These are phyloP conservation scores for Calliopsis andreniformis DNA, from an alignment of 1,140 invertebrate species.

Conservation along the genomic window DNA sequence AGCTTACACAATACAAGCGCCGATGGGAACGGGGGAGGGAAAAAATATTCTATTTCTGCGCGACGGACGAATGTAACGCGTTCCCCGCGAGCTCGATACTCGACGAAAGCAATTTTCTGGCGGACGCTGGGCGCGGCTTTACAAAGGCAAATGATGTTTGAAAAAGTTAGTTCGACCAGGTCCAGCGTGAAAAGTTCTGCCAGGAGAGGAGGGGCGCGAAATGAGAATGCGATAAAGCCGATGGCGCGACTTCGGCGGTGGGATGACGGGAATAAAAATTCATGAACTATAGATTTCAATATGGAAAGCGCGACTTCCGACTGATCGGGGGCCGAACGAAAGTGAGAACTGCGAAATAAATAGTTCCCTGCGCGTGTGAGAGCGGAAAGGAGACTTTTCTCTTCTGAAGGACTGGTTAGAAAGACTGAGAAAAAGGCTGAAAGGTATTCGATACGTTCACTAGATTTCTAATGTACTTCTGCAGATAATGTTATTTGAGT, in stretches of 20 bases:
- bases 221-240: slow-evolving; percentile 29
- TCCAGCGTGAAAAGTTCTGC: slow-evolving; percentile 28
- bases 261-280: slow-evolving; percentile 34
- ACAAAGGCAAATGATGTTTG: slow-evolving; percentile 60
- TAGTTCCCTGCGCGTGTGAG: slow-evolving; percentile 3
- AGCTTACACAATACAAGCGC: slow-evolving; percentile 35
- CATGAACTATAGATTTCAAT: slow-evolving; percentile 51
- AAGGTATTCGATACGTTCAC: too few relatives aligned
- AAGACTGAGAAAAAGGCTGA: too few relatives aligned
- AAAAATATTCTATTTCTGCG: slow-evolving; percentile 5
- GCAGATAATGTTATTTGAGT: too few relatives aligned
- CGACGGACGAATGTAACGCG: slow-evolving; percentile 56
- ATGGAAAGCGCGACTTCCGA: slow-evolving; percentile 15
- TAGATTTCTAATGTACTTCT: too few relatives aligned
- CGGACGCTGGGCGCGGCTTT: slow-evolving; percentile 31
- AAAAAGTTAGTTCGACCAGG: slow-evolving; percentile 35
- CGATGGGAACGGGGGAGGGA: neutral
- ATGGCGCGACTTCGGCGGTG: neutral
- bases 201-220: neutral
- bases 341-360: slow-evolving; percentile 6
- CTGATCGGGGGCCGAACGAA: neutral
- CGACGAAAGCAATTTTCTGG: slow-evolving; percentile 61
- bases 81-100: slow-evolving; percentile 44
- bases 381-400: neutral
- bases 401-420: too few relatives aligned